Evolutionary conservation across 1,140 invertebrate genomes (phyloP), one percentile per base, ranked within the genome.

Genomic region (Anastrepha obliqua): DNA sequence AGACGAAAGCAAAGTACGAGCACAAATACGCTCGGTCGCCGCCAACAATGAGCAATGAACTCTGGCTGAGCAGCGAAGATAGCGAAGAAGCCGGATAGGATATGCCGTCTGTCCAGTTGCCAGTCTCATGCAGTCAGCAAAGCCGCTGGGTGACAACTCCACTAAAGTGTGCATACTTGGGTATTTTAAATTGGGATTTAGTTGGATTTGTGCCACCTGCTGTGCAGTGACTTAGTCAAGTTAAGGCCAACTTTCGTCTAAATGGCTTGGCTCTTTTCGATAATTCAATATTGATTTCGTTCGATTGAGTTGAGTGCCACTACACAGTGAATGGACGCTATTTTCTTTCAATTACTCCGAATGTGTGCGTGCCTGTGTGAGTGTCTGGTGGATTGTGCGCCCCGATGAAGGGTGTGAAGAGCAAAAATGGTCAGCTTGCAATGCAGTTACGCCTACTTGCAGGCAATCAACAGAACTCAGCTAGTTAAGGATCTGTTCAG

Each of bases 271-370:
- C 0, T 47, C 74, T 81, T 51, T n/a, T n/a, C 47, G 11, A 81
- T 20, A 20, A 55, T 81, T 81, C 47, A 81, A 81, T 81, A 58
- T 15, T 9, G 60, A 81, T 81, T 51, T 17, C 44, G 74, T 58
- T 58, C 74, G 74, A 58, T 81, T 55, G 47, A 29, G n/a, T 58
- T 55, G 44, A 74, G 44, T 81, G 20, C 5, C 47, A 29, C n/a
- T 81, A 11, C 29, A 29, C 29, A 29, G 29, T 81, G 3, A 58
- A 20, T 20, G n/a, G n/a, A 81, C 47, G 29, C 74, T 55, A 81
- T 81, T 81, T 55, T 55, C 74, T 81, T 81, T 81, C 74, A 81
- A 81, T 81, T 81, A 51, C 47, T 81, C 55, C 55, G 74, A 81
- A 55, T 81, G 74, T 81, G 47, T 29, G 29, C 29, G 1, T 29